Base-by-base conservation (phyloP, 2,888 invertebrate species). In the Athetis lepigone region DNA sequence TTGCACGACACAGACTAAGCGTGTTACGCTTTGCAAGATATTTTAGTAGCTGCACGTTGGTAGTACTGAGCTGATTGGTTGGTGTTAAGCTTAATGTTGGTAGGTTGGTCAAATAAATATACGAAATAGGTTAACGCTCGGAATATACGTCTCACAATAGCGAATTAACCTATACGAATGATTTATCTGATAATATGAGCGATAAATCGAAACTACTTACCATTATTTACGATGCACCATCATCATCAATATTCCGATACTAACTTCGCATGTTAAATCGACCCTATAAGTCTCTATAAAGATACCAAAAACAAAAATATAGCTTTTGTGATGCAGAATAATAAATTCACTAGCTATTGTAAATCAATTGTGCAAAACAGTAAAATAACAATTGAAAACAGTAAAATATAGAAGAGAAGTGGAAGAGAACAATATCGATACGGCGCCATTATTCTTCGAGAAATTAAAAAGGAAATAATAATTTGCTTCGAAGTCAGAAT, bases 391-490 rank as follows among this genome's bases (percentile, higher is more conserved):
- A 81, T 81, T 77, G 73, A 50, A 68, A 63, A 62, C 78, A 79
- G 45, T 77, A 74, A 79, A 83, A 77, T 77, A 75, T 74, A 71
- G 75, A 62, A 77, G 73, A 80, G 78, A 75, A 73, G 72, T 79
- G 81, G 82, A 79, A 86, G 77, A 59, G 75, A 75, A 73, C 67
- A 79, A 82, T 83, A 82, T 81, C 79, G 73, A 82, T 79, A 77
- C 63, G 52, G 54, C 72, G 49, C 49, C 59, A 77, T 79, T 72
- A 72, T 75, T 81, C 70, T 61, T 55, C 21, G 69, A 75, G 75
- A 79, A 77, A 82, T 83, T 79, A 81, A 80, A 78, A 74, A 77
- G 80, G 83, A 84, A 84, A 85, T 80, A 82, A 83, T 80, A 77
- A 69, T 75, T 72, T 78, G 4, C 45, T n/a, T 57, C 55, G 59